Conservation (phyloP, 2,113 vertebrate species). For the Labeo catla region DNA sequence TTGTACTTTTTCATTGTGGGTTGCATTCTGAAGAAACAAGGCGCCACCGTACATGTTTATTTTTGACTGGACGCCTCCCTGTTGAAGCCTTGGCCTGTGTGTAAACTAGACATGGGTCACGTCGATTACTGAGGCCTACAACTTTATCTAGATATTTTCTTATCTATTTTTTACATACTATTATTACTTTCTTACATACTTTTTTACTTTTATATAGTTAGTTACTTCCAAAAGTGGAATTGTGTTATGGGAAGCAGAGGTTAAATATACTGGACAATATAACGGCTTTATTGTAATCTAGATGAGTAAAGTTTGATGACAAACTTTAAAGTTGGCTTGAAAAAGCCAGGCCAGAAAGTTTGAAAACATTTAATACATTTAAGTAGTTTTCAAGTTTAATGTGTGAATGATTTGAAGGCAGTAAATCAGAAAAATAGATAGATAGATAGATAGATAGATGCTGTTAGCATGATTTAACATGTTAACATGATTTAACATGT, state of each 20-base stretch:
- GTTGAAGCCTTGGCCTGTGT: conserved; percentile 25
- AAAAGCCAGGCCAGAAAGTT: too few species aligned
- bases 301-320: too few species aligned
- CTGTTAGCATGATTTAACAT: too few species aligned
- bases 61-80: conserved; percentile 29
- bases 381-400: too few species aligned
- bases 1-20: conserved; percentile 19
- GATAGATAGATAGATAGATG: too few species aligned
- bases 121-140: background rate
- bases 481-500: too few species aligned
- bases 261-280: background rate
- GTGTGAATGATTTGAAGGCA: too few species aligned
- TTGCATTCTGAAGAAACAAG: conserved; percentile 30
- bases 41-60: conserved; percentile 17
- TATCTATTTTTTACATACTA: background rate
- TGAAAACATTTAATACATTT: too few species aligned
- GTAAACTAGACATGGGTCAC: background rate
- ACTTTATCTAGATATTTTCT: background rate
- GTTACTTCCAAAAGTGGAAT: background rate
- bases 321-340: too few species aligned
- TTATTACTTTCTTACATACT: too few species aligned
- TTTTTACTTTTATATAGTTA: too few species aligned
- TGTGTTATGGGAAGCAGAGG: background rate
- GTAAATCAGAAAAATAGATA: too few species aligned
- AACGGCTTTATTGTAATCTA: background rate